Conservation (phyloP, 2,797 vertebrate genomes). For the Setipinna tenuifilis region DNA sequence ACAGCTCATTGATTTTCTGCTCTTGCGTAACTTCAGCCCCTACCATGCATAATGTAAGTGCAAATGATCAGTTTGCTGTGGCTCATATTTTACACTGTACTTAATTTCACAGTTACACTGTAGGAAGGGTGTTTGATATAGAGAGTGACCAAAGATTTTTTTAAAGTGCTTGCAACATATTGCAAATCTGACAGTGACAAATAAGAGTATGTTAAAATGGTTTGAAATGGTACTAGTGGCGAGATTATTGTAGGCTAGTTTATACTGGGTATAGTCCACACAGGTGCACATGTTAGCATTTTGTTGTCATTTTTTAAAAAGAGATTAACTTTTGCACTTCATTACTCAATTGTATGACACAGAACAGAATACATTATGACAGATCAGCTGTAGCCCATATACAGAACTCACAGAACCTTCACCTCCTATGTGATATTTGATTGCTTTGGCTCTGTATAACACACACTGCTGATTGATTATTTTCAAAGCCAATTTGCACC, state of each 20-base stretch:
- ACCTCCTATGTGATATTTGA: slow-evolving; percentile 7
- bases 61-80: neutral
- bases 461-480: neutral
- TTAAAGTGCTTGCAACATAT: neutral
- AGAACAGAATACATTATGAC: slow-evolving; percentile 26
- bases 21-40: neutral
- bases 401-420: neutral
- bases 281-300: slow-evolving; percentile 54
- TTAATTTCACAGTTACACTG: slow-evolving; percentile 25
- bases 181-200: neutral
- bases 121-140: neutral
- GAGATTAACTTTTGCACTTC: slow-evolving; percentile 55
- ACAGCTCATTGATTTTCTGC: slow-evolving; percentile 11
- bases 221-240: slow-evolving; percentile 22
- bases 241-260: slow-evolving; percentile 16
- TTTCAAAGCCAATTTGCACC: neutral
- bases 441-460: slow-evolving; percentile 2
- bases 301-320: slow-evolving; percentile 51
- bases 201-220: neutral
- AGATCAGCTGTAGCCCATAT: slow-evolving; percentile 43
- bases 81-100: slow-evolving; percentile 17
- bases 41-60: slow-evolving; percentile 3
- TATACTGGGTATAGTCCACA: slow-evolving; percentile 56
- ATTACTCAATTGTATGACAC: slow-evolving; percentile 64
- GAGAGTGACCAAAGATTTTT: slow-evolving; percentile 13